Evolutionary conservation across 1,140 invertebrate species (phyloP).

Genomic region (Drosophila sulfurigaster): DNA sequence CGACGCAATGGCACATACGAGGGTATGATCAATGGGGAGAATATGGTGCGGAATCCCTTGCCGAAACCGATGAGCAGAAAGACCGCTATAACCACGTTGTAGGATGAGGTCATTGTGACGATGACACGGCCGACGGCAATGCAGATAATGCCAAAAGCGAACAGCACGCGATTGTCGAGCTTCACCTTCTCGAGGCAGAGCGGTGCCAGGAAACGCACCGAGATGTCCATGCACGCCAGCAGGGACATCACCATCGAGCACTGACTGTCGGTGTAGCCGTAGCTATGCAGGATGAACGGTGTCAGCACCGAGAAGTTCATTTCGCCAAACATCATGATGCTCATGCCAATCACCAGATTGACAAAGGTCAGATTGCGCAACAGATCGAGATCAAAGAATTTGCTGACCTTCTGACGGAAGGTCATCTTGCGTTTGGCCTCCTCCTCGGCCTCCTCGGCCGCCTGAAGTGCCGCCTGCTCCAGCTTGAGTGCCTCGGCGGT

Average conservation of each 20-base stretch:
- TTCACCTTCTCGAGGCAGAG: slow-evolving; percentile 87
- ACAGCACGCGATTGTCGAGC: slow-evolving; percentile 88
- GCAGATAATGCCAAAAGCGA: slow-evolving; percentile 88
- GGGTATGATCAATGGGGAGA: slow-evolving; percentile 89
- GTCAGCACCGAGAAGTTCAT: slow-evolving; percentile 89
- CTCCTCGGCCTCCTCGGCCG: slow-evolving; percentile 56
- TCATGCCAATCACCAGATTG: slow-evolving; percentile 89
- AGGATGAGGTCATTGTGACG: slow-evolving; percentile 66
- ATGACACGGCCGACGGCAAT: slow-evolving; percentile 87
- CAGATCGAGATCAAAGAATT: slow-evolving; percentile 89
- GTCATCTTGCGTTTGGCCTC: slow-evolving; percentile 77
- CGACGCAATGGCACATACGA: slow-evolving; percentile 88
- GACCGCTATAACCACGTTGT: slow-evolving; percentile 60
- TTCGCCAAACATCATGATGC: slow-evolving; percentile 89
- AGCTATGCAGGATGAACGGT: slow-evolving; percentile 89
- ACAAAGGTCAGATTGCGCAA: slow-evolving; percentile 88
- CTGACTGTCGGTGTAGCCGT: slow-evolving; percentile 86
- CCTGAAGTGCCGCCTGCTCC: slow-evolving; percentile 27
- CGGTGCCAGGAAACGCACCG: slow-evolving; percentile 87
- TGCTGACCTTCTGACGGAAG: slow-evolving; percentile 86
- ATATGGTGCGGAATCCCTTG: slow-evolving; percentile 89
- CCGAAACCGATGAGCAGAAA: slow-evolving; percentile 87
- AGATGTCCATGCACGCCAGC: slow-evolving; percentile 87
- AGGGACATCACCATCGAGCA: slow-evolving; percentile 88
- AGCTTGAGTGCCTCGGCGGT: slow-evolving; percentile 56